phyloP scores from a whole-genome alignment of 2,888 invertebrate genomes.

The Baronia brevicornis region DNA sequence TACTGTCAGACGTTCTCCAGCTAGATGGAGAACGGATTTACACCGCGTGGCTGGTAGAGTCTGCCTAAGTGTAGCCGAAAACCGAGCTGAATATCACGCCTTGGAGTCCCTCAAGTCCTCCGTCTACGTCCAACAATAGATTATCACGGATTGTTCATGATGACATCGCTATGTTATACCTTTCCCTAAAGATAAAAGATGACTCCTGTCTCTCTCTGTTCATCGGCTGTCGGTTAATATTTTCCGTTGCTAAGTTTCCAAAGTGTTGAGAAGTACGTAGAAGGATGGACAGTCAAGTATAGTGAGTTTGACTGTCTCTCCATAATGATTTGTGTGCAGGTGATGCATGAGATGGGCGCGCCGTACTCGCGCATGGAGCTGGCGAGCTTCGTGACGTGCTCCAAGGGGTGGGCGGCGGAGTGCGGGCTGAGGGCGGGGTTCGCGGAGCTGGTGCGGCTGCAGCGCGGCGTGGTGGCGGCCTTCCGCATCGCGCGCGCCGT shows the following conservation, averaged over 20 bases:
- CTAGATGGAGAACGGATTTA: no score
- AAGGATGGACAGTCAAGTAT: not conserved
- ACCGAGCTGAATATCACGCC: no score
- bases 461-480: conserved; percentile 82
- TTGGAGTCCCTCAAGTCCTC: no score
- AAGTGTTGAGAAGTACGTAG: not conserved
- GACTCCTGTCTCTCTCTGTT: no score
- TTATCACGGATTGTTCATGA: no score
- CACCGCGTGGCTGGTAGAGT: no score
- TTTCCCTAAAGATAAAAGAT: no score
- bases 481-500: conserved; percentile 84
- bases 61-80: no score
- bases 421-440: conserved; percentile 96
- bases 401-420: conserved; percentile 94
- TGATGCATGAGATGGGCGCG: conserved; percentile 89
- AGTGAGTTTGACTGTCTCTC: not conserved
- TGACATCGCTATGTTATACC: no score
- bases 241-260: no score
- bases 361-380: conserved; percentile 90
- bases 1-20: no score
- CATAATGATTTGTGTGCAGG: conserved; percentile 41
- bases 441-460: conserved; percentile 89
- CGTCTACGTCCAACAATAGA: no score
- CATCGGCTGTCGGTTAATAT: not conserved
- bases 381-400: conserved; percentile 94